Base-by-base conservation (phyloP, 1,140 invertebrate species). In the Oryzaephilus surinamensis region DNA sequence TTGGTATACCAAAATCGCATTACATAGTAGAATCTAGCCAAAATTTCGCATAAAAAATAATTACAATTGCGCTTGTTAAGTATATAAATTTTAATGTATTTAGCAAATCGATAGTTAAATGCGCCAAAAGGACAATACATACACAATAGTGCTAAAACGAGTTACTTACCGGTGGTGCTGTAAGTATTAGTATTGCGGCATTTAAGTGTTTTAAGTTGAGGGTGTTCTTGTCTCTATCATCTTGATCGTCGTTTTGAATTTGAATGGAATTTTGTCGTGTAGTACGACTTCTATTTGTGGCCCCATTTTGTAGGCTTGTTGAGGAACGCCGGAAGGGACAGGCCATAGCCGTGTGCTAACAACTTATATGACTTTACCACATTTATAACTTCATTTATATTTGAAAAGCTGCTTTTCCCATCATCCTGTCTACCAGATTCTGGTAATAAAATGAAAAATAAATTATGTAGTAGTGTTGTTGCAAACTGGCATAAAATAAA, bases 121-220 rank as follows among this genome's bases (percentile, higher is more conserved):
- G n/a, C n/a, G n/a, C n/a, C n/a, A n/a, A n/a, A n/a, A n/a, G n/a
- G n/a, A n/a, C n/a, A n/a, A n/a, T n/a, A n/a, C n/a, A n/a, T n/a
- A n/a, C n/a, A n/a, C n/a, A n/a, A n/a, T n/a, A n/a, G n/a, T n/a
- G n/a, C n/a, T n/a, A n/a, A 20, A 20, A 20, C 19, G 8, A 20
- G 4, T 20, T 6, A 43, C 61, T 66, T 63, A 75, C 72, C 64
- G 68, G 61, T 43, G 72, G 72, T 46, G 69, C 65, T 6, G 70
- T 75, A 32, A 75, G 55, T 34, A 70, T 60, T 10, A 65, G 58
- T n/a, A 75, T 67, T 2, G 72, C 71, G 7, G 69, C 64, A 36
- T 65, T 68, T 12, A 75, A 51, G 35, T 72, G 68, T 48, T 73
- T 73, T 27, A 73, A 58, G 47, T 73, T 75, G 16, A 75, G 57